phyloP scores from a whole-genome alignment of 2,797 vertebrate genomes.

The Alauda arvensis region DNA sequence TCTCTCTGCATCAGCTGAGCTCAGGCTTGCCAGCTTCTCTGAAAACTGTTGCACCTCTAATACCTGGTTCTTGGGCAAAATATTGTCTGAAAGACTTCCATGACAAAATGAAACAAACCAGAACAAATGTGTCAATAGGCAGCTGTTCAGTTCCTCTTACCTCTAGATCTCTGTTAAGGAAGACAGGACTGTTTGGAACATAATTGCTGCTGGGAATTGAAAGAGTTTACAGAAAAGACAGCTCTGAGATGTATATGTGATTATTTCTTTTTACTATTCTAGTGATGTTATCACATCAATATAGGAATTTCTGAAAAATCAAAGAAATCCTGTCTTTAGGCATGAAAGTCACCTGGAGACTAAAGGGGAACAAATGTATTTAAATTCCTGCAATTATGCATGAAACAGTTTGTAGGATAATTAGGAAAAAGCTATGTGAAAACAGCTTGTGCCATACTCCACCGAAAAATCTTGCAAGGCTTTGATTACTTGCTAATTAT shows the following conservation, averaged over 20 bases:
- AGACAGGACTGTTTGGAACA: background rate
- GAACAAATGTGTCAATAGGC: background rate
- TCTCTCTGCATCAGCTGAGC: background rate
- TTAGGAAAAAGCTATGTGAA: constrained; percentile 16
- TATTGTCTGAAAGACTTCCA: background rate
- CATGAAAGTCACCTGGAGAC: constrained; percentile 25
- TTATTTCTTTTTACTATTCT: background rate
- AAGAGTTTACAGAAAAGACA: background rate
- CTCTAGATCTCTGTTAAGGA: background rate
- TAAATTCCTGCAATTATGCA: constrained; percentile 35
- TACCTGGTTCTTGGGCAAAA: background rate
- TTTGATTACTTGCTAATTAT: constrained; percentile 56
- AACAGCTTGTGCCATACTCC: constrained; percentile 21
- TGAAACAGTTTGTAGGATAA: constrained; percentile 22
- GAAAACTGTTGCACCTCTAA: background rate
- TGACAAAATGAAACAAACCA: background rate
- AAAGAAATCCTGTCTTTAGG: background rate
- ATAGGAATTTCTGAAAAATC: background rate
- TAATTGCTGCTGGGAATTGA: background rate
- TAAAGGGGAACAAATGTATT: constrained; percentile 39
- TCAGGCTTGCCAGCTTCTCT: background rate
- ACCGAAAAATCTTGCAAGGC: constrained; percentile 19
- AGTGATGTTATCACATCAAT: background rate
- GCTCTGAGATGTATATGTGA: background rate
- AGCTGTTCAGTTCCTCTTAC: background rate